phyloP scores from a whole-genome alignment of 2,888 invertebrate genomes.

The Amaurobius ferox region DNA sequence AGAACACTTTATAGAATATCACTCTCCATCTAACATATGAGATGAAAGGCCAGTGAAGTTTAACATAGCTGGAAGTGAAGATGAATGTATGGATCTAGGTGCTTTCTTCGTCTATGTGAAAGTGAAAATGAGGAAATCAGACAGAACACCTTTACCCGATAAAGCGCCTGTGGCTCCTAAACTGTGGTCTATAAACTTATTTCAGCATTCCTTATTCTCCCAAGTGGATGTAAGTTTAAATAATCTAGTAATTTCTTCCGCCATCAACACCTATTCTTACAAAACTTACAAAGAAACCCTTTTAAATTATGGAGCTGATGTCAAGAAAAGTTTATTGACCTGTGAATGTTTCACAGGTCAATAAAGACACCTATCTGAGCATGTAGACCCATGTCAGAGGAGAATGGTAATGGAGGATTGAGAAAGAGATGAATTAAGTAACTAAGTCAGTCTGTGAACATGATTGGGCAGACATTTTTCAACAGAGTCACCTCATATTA shows the following conservation, averaged over 20 bases:
- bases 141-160: neutral
- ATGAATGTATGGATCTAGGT: constrained; percentile 38
- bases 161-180: constrained; percentile 19
- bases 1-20: constrained; percentile 30
- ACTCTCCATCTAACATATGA: constrained; percentile 17
- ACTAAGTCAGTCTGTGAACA: constrained; percentile 17
- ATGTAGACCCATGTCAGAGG: neutral
- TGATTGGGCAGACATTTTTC: constrained; percentile 39
- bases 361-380: neutral
- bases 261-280: constrained; percentile 24
- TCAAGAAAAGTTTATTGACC: constrained; percentile 12
- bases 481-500: constrained; percentile 9
- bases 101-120: constrained; percentile 23
- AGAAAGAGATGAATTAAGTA: neutral
- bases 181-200: constrained; percentile 34
- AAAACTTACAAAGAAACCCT: constrained; percentile 27
- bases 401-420: neutral
- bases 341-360: constrained; percentile 32
- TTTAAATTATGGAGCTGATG: constrained; percentile 26
- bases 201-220: constrained; percentile 35
- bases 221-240: constrained; percentile 42
- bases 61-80: constrained; percentile 22
- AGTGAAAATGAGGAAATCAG: constrained; percentile 33
- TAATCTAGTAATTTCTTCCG: constrained; percentile 21
- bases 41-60: constrained; percentile 46